Evolutionary conservation across 2,113 vertebrate genomes (phyloP).

Genomic region (Poecile atricapillus): DNA sequence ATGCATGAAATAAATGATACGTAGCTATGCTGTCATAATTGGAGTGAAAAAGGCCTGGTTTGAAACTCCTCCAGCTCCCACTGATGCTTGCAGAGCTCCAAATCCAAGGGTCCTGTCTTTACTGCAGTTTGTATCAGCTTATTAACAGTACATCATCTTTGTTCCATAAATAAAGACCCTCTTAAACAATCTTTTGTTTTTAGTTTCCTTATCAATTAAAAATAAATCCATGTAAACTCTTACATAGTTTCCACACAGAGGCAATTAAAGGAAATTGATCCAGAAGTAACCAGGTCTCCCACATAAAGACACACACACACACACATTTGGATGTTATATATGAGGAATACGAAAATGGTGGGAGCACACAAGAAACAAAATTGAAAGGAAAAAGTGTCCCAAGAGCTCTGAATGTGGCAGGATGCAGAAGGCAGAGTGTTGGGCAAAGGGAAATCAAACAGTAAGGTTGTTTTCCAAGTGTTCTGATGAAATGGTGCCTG

Average conservation of each 20-base stretch:
- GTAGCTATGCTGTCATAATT: neutral
- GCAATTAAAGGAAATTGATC: neutral
- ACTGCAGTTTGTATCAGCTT: neutral
- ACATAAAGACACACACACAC: neutral
- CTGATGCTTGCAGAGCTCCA: neutral
- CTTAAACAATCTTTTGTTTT: neutral
- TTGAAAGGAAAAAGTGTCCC: neutral
- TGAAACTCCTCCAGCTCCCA: neutral
- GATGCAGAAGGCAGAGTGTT: neutral
- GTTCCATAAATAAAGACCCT: neutral
- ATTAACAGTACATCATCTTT: neutral
- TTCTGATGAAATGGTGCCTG: neutral
- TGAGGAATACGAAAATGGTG: neutral
- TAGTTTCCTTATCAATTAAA: neutral
- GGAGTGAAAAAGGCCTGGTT: neutral
- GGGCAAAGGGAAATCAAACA: neutral
- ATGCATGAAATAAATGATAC: neutral
- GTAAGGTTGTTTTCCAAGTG: neutral
- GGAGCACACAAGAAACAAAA: neutral
- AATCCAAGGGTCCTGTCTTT: neutral
- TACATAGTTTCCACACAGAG: neutral
- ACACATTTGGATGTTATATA: neutral
- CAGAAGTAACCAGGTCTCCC: neutral
- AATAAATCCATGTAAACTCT: neutral
- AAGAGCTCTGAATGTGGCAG: neutral